Conservation (phyloP, 2,797 vertebrate genomes). For the Mormyrus hasselquistii region DNA sequence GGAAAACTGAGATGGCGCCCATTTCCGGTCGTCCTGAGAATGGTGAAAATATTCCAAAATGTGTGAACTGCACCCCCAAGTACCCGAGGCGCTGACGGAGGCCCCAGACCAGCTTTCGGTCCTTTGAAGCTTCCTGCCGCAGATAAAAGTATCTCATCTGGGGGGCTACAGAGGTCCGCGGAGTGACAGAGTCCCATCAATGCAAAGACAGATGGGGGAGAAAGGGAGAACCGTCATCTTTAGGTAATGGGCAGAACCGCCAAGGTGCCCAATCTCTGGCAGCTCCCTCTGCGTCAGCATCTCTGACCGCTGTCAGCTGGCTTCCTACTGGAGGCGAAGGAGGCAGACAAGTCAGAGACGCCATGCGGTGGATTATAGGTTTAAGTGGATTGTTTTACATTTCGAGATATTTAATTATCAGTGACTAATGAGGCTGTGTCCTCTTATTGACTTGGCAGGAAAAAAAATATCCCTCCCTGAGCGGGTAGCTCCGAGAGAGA, state of each 20-base stretch:
- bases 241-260: not conserved
- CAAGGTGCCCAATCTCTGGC: not conserved
- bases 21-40: not conserved
- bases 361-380: not conserved
- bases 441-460: not conserved
- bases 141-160: not conserved
- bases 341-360: not conserved
- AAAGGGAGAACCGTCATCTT: not conserved
- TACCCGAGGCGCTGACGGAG: not conserved
- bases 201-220: not conserved
- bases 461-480: not conserved
- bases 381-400: conserved; percentile 17
- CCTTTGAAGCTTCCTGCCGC: not conserved
- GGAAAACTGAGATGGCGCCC: not conserved
- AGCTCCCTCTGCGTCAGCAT: not conserved
- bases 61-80: not conserved
- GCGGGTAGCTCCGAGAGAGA: not conserved
- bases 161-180: not conserved
- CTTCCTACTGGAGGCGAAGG: not conserved
- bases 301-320: not conserved
- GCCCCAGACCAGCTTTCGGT: not conserved
- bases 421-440: not conserved
- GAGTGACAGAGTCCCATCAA: not conserved
- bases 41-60: not conserved
- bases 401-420: conserved; percentile 7